Evolutionary conservation across 2,113 vertebrate species (phyloP).

Genomic region (Dicrurus megarhynchus): DNA sequence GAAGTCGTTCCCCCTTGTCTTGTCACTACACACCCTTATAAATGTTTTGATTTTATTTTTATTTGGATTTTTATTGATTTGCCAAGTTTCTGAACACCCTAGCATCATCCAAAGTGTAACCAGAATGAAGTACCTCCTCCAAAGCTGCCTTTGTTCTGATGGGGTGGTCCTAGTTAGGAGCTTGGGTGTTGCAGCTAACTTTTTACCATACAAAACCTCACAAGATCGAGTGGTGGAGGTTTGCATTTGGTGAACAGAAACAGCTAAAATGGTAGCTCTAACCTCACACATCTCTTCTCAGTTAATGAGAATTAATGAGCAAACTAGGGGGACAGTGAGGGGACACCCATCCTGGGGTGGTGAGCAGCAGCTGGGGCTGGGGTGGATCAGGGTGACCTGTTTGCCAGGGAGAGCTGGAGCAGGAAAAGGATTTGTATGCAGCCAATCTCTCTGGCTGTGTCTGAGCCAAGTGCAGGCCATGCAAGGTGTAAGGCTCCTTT

Average conservation of each 20-base stretch:
- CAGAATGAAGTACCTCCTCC: neutral
- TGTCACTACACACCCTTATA: neutral
- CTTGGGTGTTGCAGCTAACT: neutral
- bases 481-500: neutral
- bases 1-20: neutral
- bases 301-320: neutral
- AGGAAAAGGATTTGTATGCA: neutral
- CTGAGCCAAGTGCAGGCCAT: neutral
- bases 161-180: neutral
- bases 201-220: neutral
- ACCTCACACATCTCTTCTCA: no score
- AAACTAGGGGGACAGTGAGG: neutral
- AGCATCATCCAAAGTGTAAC: neutral
- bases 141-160: neutral
- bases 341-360: neutral
- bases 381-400: accelerated
- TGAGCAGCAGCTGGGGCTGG: neutral
- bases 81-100: neutral
- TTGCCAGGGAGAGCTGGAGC: neutral
- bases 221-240: neutral
- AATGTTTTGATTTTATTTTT: neutral
- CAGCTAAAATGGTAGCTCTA: neutral
- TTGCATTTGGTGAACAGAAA: neutral
- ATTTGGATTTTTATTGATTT: neutral
- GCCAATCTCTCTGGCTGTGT: neutral